A percentile compares a stretch with the other conserved stretches of the same genome.
Evolutionary conservation across 1,140 invertebrate genomes (phyloP).

Genomic region (Drosophila varians): DNA sequence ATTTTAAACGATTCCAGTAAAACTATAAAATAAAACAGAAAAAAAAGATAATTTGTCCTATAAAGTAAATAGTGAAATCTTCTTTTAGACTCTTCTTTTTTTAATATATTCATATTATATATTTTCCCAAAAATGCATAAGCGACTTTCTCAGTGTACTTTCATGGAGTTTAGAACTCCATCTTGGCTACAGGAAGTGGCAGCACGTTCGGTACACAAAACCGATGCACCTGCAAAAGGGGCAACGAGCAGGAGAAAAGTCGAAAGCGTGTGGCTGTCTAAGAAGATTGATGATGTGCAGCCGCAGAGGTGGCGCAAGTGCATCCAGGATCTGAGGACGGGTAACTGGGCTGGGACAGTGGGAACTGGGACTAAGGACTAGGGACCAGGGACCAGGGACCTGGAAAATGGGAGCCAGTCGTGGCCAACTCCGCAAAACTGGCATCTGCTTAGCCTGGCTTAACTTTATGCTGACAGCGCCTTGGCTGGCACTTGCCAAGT

Average conservation of each 20-base stretch:
- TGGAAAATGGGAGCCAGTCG: constrained; percentile 4
- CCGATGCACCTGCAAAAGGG: constrained; percentile 62
- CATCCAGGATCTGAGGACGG: constrained; percentile 10
- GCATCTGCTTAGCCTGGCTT: constrained; percentile 73
- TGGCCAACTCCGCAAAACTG: constrained; percentile 39
- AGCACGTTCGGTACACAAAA: constrained; percentile 75
- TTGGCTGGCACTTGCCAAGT: constrained; percentile 79
- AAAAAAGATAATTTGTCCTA: too few species aligned
- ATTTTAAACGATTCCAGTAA: too few species aligned
- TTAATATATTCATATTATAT: too few species aligned
- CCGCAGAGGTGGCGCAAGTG: constrained; percentile 52
- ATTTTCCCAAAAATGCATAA: too few species aligned
- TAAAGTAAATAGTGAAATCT: too few species aligned
- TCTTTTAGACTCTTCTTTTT: too few species aligned
- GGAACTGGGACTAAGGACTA: not conserved
- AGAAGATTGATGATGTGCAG: constrained; percentile 81
- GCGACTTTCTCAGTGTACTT: not conserved
- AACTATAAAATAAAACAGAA: too few species aligned
- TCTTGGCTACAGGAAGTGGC: constrained; percentile 54
- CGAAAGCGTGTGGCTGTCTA: constrained; percentile 59
- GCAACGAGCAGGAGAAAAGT: constrained; percentile 7
- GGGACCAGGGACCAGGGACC: not conserved
- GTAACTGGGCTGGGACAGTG: not conserved
- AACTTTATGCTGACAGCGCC: constrained; percentile 80
- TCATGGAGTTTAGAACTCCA: not conserved